Base-by-base conservation (phyloP, 2,888 invertebrate genomes). In the Aethes cnicana region DNA sequence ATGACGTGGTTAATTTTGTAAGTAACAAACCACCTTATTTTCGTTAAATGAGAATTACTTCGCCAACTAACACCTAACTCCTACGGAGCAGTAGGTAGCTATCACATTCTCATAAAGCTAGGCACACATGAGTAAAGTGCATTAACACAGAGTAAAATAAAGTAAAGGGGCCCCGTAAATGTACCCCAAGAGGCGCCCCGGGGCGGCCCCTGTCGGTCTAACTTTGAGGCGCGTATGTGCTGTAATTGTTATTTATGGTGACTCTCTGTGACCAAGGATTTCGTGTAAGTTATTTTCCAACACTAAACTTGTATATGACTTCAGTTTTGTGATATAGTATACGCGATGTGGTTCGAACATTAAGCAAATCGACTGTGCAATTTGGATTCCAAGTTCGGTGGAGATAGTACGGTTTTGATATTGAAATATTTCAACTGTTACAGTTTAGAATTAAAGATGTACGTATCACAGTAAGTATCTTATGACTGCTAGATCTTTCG, bases 91-190 rank as follows among this genome's bases (percentile, higher is more conserved):
- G n/a, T n/a, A n/a, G 16, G 37, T 37, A 30, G 36, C 50, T 44
- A 50, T 50, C 30, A 52, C 30, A 25, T 17, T 4, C 25, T 25
- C 36, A 52, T 52, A 52, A 46, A 52, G 33, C 46, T 26, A 44
- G 30, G 44, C 20, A 46, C 32, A 33, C 39, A 59, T 60, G 62
- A 59, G 70, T 69, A 69, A 75, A 80, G 72, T 77, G 77, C 83
- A 82, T 82, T 79, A 82, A 70, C 74, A 72, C 62, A 56, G 55
- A 57, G 60, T 63, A 61, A 59, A 59, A 54, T 53, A 58, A 69
- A 73, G 70, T 67, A 69, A n/a, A 64, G 67, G 63, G 64, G 66
- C 72, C 74, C 73, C 77, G 68, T 69, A 69, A 71, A 74, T 71
- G 69, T 59, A 55, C 48, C 68, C 71, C 72, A 69, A 47, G 64